Conservation (phyloP, 2,113 vertebrate genomes). For the Pedetes capensis region DNA sequence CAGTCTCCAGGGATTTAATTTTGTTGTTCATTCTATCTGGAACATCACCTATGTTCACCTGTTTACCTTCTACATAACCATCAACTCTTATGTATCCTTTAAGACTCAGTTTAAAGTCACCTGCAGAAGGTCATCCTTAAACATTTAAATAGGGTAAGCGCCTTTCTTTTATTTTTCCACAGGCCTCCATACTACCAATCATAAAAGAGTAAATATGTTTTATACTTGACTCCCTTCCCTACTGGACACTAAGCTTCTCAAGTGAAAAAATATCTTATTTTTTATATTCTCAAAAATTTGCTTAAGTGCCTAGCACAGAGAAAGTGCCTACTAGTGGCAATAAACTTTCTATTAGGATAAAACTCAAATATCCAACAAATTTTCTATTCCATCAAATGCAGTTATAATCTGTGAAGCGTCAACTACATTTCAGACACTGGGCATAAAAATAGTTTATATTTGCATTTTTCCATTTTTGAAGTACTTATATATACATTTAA, state of each 20-base stretch:
- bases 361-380: not conserved
- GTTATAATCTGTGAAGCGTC: not conserved
- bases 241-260: not conserved
- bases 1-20: too few relatives aligned
- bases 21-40: not conserved
- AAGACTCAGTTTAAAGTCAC: not conserved
- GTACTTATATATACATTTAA: not conserved
- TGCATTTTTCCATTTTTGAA: not conserved
- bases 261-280: not conserved
- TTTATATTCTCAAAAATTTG: not conserved
- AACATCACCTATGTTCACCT: not conserved
- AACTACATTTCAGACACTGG: not conserved
- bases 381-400: constrained; percentile 12
- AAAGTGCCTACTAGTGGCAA: not conserved
- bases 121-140: not conserved
- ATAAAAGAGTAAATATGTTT: not conserved
- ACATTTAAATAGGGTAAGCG: not conserved
- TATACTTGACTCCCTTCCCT: not conserved
- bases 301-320: not conserved
- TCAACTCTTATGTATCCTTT: not conserved
- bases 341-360: not conserved
- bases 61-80: not conserved
- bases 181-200: not conserved
- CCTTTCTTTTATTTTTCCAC: not conserved
- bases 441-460: not conserved